Conservation (phyloP, 2,888 invertebrate genomes). For the Hirudinaria manillensis region DNA sequence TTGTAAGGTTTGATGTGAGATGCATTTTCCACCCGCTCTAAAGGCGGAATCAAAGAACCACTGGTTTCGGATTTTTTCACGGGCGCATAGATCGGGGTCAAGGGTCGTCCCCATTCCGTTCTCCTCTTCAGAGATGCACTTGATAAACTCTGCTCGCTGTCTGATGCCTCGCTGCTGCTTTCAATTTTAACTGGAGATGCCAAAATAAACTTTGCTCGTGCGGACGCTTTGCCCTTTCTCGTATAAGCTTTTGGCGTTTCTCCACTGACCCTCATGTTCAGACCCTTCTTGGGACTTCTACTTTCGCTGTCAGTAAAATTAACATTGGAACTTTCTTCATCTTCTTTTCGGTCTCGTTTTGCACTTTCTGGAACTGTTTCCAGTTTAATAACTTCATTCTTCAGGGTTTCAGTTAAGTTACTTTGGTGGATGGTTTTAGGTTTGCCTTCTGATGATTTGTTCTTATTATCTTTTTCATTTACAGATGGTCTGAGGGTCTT, state of each 20-base stretch:
- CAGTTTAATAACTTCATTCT: slow-evolving; percentile 5
- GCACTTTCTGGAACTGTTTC: not conserved
- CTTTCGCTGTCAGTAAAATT: not conserved
- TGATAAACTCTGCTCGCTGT: slow-evolving; percentile 37
- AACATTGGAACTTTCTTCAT: not conserved
- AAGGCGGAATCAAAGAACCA: not conserved
- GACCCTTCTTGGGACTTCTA: slow-evolving; percentile 23
- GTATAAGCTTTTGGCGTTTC: slow-evolving; percentile 40
- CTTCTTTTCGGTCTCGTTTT: not conserved
- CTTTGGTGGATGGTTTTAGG: not conserved
- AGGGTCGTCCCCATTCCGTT: slow-evolving; percentile 25
- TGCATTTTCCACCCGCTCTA: not conserved
- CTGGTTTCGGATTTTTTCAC: not conserved
- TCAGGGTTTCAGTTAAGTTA: not conserved
- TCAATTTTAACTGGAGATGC: slow-evolving; percentile 39
- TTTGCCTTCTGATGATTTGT: not conserved
- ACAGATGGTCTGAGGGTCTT: not conserved
- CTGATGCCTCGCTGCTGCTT: slow-evolving; percentile 40
- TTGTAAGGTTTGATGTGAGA: slow-evolving; percentile 40
- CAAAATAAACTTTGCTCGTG: slow-evolving; percentile 38
- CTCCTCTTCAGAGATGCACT: slow-evolving; percentile 2
- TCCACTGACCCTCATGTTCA: slow-evolving; percentile 40
- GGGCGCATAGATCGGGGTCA: slow-evolving; percentile 13
- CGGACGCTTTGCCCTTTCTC: slow-evolving; percentile 31
- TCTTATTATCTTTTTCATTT: not conserved